A percentile compares a stretch with the other conserved stretches of the same genome.
Conservation (phyloP, 2,797 vertebrate species). For the Poeciliopsis presidionis region DNA sequence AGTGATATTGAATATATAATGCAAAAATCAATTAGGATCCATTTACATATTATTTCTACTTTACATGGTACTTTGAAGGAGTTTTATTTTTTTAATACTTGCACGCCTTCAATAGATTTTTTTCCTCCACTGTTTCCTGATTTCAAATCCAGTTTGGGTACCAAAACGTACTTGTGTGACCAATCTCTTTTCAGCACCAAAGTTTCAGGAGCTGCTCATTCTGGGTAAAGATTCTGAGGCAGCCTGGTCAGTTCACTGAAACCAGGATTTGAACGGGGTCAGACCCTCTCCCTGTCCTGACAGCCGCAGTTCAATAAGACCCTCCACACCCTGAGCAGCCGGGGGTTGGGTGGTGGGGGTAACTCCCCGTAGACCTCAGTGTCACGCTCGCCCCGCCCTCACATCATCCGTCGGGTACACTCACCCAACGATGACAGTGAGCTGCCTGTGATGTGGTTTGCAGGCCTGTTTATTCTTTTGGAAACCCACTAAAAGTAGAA, state of each 20-base stretch:
- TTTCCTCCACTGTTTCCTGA: background rate
- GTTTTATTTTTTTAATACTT: background rate
- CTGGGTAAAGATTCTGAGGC: slow-evolving; percentile 11
- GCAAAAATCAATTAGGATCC: too few species aligned
- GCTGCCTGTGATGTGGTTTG: slow-evolving; percentile 78
- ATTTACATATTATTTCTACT: background rate
- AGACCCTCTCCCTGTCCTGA: slow-evolving; percentile 48
- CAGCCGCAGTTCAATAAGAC: slow-evolving; percentile 49
- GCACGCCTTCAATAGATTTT: too few species aligned
- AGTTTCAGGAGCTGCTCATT: slow-evolving; percentile 1
- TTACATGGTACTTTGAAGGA: background rate
- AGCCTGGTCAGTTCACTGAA: slow-evolving; percentile 23
- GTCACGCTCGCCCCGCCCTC: slow-evolving; percentile 75
- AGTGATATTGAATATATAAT: background rate
- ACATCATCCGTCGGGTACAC: slow-evolving; percentile 79
- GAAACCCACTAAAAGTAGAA: slow-evolving; percentile 81
- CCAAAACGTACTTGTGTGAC: slow-evolving; percentile 3
- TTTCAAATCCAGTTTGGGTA: slow-evolving; percentile 14
- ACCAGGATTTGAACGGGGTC: slow-evolving; percentile 32
- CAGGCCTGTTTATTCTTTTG: slow-evolving; percentile 79
- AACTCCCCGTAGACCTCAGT: slow-evolving; percentile 63
- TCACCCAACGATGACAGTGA: slow-evolving; percentile 80
- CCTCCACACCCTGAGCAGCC: slow-evolving; percentile 63
- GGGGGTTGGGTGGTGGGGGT: slow-evolving; percentile 28
- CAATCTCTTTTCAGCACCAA: slow-evolving; percentile 8